Base-by-base conservation (phyloP, 37 sponge, comb jelly and placozoan species). In the Agelas oroides region DNA sequence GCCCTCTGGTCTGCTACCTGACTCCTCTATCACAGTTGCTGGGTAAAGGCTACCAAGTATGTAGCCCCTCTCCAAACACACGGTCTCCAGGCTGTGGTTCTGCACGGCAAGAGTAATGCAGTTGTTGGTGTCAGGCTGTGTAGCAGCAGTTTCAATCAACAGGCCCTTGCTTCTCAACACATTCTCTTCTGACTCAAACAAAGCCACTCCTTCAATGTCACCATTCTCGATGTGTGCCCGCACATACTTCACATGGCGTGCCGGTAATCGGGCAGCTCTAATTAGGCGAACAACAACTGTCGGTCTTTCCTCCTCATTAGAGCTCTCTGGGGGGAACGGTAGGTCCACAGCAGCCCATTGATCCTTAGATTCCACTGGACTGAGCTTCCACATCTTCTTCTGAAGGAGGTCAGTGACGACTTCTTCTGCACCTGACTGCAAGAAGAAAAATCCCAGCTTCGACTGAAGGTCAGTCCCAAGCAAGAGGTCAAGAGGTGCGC, bases 221-320 rank as follows among this genome's bases (percentile, higher is more conserved):
- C 17, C 19, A 19, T 57, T 28, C 39, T 12, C 38, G 8, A 31
- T 11, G 6, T 20, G 23, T 15, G 34, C 68, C 64, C 53, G 80
- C 15, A 79, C 53, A 1, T 66, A 25, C 68, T 65, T 79, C 27
- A 21, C 62, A 31, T 65, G 53, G 8, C 52, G 34, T 40, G 80
- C 68, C 2, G 80, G 80, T 13, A 79, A 21, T 17, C 68, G 41
- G 20, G 54, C 54, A n/a, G 78, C 38, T 30, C 60, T 13, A n/a
- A 77, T 8, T 6, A 77, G 78, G 39, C 40, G 37, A 59, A 77
- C 78, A 30, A 16, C 60, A 56, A 39, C 78, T 77, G 13, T n/a
- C n/a, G 75, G 14, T 8, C 6, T 52, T 19, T 11, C 23, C 75
- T 20, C 23, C 18, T 18, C 18, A 15, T 18, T 15, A 19, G 58